phyloP scores from a whole-genome alignment of 2,888 invertebrate species.

The Sepiola atlantica region DNA sequence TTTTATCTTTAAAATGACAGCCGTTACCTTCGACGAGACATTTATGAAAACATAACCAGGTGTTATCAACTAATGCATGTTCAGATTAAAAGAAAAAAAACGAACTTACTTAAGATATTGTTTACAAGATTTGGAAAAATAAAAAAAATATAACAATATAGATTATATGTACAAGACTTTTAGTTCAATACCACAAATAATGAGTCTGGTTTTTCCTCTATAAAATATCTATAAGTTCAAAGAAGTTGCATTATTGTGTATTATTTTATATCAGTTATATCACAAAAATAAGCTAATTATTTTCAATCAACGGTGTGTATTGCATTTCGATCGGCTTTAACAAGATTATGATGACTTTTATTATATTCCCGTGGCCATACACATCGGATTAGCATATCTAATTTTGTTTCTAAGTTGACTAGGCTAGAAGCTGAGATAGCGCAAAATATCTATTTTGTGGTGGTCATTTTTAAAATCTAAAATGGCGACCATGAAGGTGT shows the following conservation, averaged over 20 bases:
- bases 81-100: too few relatives aligned
- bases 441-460: background rate
- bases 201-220: background rate
- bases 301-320: background rate
- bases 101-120: too few relatives aligned
- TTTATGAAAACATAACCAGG: too few relatives aligned
- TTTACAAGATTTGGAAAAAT: too few relatives aligned
- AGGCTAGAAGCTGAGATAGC: background rate
- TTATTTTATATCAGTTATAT: background rate
- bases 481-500: background rate
- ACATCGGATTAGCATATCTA: background rate
- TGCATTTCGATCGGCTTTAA: background rate
- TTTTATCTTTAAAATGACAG: too few relatives aligned
- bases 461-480: background rate
- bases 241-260: background rate
- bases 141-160: too few relatives aligned
- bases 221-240: background rate
- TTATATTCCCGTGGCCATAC: background rate
- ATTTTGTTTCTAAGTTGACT: background rate
- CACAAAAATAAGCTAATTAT: background rate
- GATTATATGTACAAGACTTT: background rate
- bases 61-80: too few relatives aligned
- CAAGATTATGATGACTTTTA: background rate
- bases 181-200: background rate
- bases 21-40: too few relatives aligned